These are phyloP conservation scores for Silurus asotus DNA, from an alignment of 2,113 vertebrate genomes.

Conservation along the genomic window DNA sequence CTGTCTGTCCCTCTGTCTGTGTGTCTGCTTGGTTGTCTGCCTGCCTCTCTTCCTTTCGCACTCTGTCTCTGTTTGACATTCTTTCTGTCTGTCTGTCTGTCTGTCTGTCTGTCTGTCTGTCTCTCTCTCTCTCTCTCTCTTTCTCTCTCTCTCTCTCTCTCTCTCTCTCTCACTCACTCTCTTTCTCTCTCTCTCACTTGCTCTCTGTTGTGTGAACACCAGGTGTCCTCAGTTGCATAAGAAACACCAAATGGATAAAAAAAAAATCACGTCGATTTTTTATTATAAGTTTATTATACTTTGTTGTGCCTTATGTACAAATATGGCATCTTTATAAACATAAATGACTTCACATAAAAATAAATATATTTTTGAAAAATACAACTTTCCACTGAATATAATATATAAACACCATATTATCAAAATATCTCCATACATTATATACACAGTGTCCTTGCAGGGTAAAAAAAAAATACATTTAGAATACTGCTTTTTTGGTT, in stretches of 20 bases:
- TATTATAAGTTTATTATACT: constrained; percentile 45
- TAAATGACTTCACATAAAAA: constrained; percentile 32
- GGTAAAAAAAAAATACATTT: constrained; percentile 3
- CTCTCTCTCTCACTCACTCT: not conserved
- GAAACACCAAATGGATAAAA: not conserved
- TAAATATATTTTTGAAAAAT: constrained; percentile 43
- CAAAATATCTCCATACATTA: constrained; percentile 18
- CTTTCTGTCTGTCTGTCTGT: too few relatives aligned
- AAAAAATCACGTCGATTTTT: not conserved
- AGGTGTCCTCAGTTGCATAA: constrained; percentile 46
- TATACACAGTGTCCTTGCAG: constrained; percentile 5
- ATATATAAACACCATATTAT: constrained; percentile 27
- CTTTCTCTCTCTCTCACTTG: not conserved
- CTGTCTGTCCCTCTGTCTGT: too few relatives aligned
- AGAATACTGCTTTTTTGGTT: not conserved
- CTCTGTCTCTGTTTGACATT: too few relatives aligned
- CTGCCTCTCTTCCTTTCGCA: too few relatives aligned
- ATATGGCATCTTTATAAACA: constrained; percentile 52
- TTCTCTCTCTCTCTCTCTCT: constrained; percentile 12
- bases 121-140: constrained; percentile 11
- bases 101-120: not conserved
- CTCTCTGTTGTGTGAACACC: constrained; percentile 27
- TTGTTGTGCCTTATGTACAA: constrained; percentile 29
- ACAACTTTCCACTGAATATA: constrained; percentile 30
- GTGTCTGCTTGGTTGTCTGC: too few relatives aligned